These are phyloP conservation scores for Procavia capensis DNA, from an alignment of 2,113 vertebrate species.

Conservation along the genomic window DNA sequence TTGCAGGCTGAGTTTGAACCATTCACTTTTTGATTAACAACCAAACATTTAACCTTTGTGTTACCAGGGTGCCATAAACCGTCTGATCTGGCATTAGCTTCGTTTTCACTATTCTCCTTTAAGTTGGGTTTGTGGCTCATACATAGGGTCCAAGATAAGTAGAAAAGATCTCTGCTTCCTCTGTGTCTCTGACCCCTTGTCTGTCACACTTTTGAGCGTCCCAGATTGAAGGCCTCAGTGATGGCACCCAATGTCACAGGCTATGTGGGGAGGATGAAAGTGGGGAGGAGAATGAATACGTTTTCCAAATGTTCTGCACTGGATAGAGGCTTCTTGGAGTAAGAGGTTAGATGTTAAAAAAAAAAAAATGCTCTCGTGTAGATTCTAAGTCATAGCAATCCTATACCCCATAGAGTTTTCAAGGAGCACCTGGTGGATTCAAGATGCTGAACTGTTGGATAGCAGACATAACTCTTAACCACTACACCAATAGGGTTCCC, in stretches of 20 bases:
- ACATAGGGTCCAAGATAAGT: not conserved
- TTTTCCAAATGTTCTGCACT: not conserved
- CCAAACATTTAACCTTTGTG: not conserved
- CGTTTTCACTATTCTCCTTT: not conserved
- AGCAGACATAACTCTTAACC: too few relatives aligned
- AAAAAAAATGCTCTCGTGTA: too few relatives aligned
- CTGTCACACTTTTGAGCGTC: not conserved
- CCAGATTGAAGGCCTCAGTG: not conserved
- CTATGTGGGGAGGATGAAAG: fast-evolving
- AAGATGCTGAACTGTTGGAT: too few relatives aligned
- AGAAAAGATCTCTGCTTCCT: not conserved
- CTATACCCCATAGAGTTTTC: too few relatives aligned
- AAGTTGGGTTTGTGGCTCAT: not conserved
- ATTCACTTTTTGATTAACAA: not conserved
- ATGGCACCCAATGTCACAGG: not conserved
- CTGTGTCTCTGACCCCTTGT: too few relatives aligned
- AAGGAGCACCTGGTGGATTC: too few relatives aligned
- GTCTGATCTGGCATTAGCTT: not conserved
- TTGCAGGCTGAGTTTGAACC: not conserved
- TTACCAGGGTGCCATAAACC: fast-evolving
- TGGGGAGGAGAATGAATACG: not conserved
- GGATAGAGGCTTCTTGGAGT: not conserved
- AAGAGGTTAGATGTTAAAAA: not conserved
- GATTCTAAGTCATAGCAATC: too few relatives aligned
- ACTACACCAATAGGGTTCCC: too few relatives aligned